Evolutionary conservation across 2,888 invertebrate species (phyloP), one percentile per base, ranked within the genome.

Genomic region (Sacculina carcini): DNA sequence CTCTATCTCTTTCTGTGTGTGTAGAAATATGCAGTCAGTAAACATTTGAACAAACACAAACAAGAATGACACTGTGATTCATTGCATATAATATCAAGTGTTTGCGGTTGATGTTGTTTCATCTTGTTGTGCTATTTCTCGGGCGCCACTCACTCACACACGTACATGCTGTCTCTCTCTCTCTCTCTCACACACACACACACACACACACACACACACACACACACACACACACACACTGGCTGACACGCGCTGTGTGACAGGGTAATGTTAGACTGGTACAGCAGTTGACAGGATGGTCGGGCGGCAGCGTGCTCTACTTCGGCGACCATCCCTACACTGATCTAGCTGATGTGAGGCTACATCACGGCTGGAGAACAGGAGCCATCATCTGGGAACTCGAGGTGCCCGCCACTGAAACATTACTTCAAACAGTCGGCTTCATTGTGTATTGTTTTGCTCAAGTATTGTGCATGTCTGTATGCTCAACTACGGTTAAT

Each of bases 291-390:
- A 94, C 90, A 0, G 87, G 84, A 0, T 94, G 92, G 90, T 69
- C 73, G 52, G 89, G 89, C 0, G 81, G 84, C 61, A 81, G 84
- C 60, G 92, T 94, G 39, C 67, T 96, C 23, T 96, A 96, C 67
- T 94, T 94, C 67, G 94, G 96, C 0, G 96, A 96, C 69, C 96
- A 96, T 69, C 92, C 94, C 0, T 94, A 92, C 69, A 86, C 79
- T 61, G 96, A 96, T 69, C 72, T 96, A 53, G 94, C 92, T 9
- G 92, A 94, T 69, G 87, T 90, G 36, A 90, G 90, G 1, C 68
- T 92, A 32, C 83, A 89, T 63, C 89, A 92, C 66, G 92, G 92
- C 48, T 94, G 94, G 94, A 74, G 90, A 58, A 96, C 96, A 4
- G 94, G 92, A 1, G 94, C 94, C 34, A 92, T 96, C 56, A 92